phyloP scores from a whole-genome alignment of 1,140 invertebrate genomes.

The Trypoxylus dichotomus region DNA sequence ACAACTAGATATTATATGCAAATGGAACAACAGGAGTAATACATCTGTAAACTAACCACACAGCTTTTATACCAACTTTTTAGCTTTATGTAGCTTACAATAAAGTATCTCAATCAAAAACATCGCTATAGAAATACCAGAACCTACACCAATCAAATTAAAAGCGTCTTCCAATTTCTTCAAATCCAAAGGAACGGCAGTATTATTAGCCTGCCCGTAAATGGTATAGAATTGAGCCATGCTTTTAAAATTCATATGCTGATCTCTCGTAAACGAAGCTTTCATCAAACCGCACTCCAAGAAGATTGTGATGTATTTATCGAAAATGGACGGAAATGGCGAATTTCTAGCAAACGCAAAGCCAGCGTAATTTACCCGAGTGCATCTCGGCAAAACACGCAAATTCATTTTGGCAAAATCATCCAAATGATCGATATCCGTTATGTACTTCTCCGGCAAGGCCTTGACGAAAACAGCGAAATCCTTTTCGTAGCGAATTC shows the following conservation, averaged over 20 bases:
- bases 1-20: no score
- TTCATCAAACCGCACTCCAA: constrained; percentile 24
- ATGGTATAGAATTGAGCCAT: not conserved
- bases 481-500: not conserved
- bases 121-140: not conserved
- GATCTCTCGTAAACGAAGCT: not conserved
- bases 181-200: not conserved
- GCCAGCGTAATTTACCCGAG: not conserved
- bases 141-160: not conserved
- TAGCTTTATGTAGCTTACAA: not conserved
- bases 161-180: constrained; percentile 16
- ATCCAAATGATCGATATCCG: constrained; percentile 10
- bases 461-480: constrained; percentile 22
- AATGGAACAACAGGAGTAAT: no score
- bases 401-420: constrained; percentile 27
- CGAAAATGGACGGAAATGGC: constrained; percentile 17
- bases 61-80: not conserved
- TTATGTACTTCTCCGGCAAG: constrained; percentile 16
- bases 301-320: not conserved
- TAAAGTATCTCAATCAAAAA: not conserved
- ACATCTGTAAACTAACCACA: not conserved
- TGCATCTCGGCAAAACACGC: constrained; percentile 11
- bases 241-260: not conserved
- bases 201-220: not conserved
- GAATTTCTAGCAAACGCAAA: constrained; percentile 12